phyloP scores from a whole-genome alignment of 2,113 vertebrate genomes.

The Callocephalon fimbriatum region DNA sequence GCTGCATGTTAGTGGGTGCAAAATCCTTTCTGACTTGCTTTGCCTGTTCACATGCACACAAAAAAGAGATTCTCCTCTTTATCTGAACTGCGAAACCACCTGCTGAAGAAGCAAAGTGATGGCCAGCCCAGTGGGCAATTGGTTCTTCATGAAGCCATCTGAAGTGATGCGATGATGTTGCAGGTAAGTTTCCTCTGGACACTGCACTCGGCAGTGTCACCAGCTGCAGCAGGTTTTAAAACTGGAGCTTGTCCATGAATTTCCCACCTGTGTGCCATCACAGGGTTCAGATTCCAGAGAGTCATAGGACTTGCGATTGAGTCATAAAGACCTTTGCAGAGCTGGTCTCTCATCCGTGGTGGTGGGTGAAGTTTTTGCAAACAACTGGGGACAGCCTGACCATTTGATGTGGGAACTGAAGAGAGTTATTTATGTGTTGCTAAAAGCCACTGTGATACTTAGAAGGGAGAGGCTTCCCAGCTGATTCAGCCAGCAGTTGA shows the following conservation, averaged over 20 bases:
- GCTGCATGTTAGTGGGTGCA: neutral
- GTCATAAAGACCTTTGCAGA: conserved; percentile 20
- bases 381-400: conserved; percentile 7
- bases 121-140: neutral
- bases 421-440: conserved; percentile 33
- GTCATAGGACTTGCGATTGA: conserved; percentile 2
- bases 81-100: neutral
- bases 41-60: neutral
- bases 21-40: neutral
- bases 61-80: neutral
- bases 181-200: conserved; percentile 50
- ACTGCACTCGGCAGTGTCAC: neutral
- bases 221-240: conserved; percentile 62
- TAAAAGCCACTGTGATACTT: neutral
- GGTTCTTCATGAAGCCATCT: neutral
- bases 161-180: neutral
- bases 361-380: neutral
- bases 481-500: neutral
- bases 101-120: neutral
- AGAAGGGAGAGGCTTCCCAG: conserved; percentile 1
- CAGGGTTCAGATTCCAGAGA: conserved; percentile 35
- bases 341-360: conserved; percentile 3
- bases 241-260: conserved; percentile 24
- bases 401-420: conserved; percentile 35
- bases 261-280: conserved; percentile 55